Evolutionary conservation across 2,888 invertebrate species (phyloP), one percentile per base, ranked within the genome.

Genomic region (Schizaphis graminum): DNA sequence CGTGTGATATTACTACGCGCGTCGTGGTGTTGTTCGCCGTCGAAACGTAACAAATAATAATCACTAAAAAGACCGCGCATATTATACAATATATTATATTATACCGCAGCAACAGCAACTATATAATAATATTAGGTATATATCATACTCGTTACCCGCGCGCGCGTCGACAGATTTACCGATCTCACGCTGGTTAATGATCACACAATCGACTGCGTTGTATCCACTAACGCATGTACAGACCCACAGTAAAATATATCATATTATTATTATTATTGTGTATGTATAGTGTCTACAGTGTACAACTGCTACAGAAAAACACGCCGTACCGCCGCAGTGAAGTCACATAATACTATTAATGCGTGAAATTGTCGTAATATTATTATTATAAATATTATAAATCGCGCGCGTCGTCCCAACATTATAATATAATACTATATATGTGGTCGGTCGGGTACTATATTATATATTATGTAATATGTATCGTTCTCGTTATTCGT

Each of bases 151-250:
- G 91, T 57, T 24, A 57, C 35, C 21, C n/a, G 47, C 21, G 44
- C 13, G 8, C 53, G 41, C 47, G 61, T 16, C 87, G 49, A 91
- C 88, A 56, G 77, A 77, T 93, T 93, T 89, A 89, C 84, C 89
- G 89, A 89, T 89, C 77, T 93, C 93, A 84, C 84, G 89, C 93
- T 89, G 89, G 84, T 84, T 89, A 89, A 93, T 85, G 93, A 84
- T 89, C 77, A 35, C 77, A 77, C 53, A 28, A 61, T 77, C 91
- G 28, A 53, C 77, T 35, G 26, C 53, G 35, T 77, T 77, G 77
- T 77, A 77, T 41, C 35, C 21, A 41, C 91, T n/a, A 77, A 77
- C 77, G 77, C 21, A 35, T 77, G 77, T 77, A 77, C 77, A 77
- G 35, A 8, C 35, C 28, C n/a, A 41, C 57, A 35, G n/a, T 86